phyloP scores from a whole-genome alignment of 2,113 vertebrate species.

The Rattus rattus region DNA sequence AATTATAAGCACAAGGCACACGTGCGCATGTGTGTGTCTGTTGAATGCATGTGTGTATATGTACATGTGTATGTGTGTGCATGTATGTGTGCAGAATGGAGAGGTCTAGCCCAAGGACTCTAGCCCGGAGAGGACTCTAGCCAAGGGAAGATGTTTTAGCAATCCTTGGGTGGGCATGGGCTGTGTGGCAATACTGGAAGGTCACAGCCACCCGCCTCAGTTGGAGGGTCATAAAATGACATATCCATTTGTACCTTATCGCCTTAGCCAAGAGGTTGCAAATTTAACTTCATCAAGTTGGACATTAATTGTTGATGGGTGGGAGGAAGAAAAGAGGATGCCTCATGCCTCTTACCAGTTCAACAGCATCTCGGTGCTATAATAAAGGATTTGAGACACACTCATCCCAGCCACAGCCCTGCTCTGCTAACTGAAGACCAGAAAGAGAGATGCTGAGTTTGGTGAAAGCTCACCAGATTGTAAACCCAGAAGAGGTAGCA shows the following conservation, averaged over 20 bases:
- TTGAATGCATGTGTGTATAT: neutral
- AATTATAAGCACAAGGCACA: neutral
- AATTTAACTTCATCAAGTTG: neutral
- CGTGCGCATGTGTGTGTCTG: too few species aligned
- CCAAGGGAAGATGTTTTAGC: neutral
- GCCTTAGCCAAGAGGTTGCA: neutral
- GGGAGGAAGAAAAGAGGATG: neutral
- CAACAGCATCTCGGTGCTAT: neutral
- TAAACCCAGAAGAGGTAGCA: neutral
- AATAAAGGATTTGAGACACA: neutral
- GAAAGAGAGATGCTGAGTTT: neutral
- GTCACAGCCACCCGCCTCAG: neutral
- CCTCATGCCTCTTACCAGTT: accelerated
- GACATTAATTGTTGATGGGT: neutral
- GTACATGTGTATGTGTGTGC: neutral
- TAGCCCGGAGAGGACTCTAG: neutral
- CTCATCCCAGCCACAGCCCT: neutral
- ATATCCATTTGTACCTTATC: neutral
- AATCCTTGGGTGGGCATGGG: neutral
- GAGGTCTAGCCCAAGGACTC: neutral
- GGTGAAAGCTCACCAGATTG: neutral
- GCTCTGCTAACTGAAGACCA: neutral
- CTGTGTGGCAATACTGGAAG: neutral
- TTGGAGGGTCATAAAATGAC: neutral
- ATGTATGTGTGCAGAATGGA: neutral